phyloP scores from a whole-genome alignment of 2,888 invertebrate species.

The Odiellus spinosus region DNA sequence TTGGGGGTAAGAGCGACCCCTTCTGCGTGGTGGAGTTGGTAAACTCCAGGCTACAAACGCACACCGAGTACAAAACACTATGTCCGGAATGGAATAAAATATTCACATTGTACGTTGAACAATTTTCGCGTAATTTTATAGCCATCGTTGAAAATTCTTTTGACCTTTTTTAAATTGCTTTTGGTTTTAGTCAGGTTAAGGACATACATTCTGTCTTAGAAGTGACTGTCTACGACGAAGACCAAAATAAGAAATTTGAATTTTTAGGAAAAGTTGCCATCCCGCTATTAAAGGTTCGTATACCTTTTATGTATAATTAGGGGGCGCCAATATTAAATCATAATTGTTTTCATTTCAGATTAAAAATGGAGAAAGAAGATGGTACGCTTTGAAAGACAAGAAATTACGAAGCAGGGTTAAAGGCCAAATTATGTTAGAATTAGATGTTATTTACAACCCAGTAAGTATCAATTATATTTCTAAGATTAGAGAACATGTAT shows the following conservation, averaged over 20 bases:
- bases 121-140: neutral
- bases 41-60: slow-evolving; percentile 87
- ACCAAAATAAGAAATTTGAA: slow-evolving; percentile 83
- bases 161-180: neutral
- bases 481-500: neutral
- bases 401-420: slow-evolving; percentile 79
- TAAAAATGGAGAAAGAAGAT: slow-evolving; percentile 74
- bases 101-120: slow-evolving; percentile 76
- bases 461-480: slow-evolving; percentile 35
- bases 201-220: slow-evolving; percentile 90
- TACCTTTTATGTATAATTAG: slow-evolving; percentile 4
- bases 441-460: slow-evolving; percentile 83
- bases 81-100: slow-evolving; percentile 96
- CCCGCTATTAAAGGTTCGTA: slow-evolving; percentile 48
- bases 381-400: slow-evolving; percentile 93
- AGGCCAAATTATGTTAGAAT: slow-evolving; percentile 81
- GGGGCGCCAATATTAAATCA: neutral
- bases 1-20: slow-evolving; percentile 96
- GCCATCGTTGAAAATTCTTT: too few relatives aligned
- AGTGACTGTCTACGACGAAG: slow-evolving; percentile 92
- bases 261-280: slow-evolving; percentile 85
- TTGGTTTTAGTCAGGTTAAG: slow-evolving; percentile 33
- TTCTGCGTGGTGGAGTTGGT: slow-evolving; percentile 92
- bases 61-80: slow-evolving; percentile 95
- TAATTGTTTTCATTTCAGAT: slow-evolving; percentile 45